Evolutionary conservation across 1,140 invertebrate genomes (phyloP).

Genomic region (Pseudomyrmex gracilis): DNA sequence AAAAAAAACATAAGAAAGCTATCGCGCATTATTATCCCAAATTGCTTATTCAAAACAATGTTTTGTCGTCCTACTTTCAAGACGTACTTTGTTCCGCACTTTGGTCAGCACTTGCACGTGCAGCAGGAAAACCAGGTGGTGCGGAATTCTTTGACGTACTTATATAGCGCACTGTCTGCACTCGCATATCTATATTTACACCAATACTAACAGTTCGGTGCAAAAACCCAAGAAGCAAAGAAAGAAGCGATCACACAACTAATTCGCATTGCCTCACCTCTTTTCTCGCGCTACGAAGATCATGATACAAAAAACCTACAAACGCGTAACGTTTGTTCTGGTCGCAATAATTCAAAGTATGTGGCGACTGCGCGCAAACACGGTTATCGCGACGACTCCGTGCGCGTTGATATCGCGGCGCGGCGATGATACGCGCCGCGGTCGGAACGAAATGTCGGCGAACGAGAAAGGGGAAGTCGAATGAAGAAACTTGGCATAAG

Average conservation of each 20-base stretch:
- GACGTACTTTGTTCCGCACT: not conserved
- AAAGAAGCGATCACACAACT: not conserved
- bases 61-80: not conserved
- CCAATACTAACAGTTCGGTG: not conserved
- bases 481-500: slow-evolving; percentile 61
- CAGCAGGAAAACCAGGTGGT: slow-evolving; percentile 9
- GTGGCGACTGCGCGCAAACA: slow-evolving; percentile 37
- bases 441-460: slow-evolving; percentile 29
- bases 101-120: slow-evolving; percentile 2
- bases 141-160: not conserved
- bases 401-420: slow-evolving; percentile 46
- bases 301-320: not conserved
- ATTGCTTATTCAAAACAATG: not conserved
- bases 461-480: slow-evolving; percentile 59
- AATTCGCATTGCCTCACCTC: not conserved
- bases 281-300: not conserved
- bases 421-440: slow-evolving; percentile 21
- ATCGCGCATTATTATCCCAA: no score
- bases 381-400: slow-evolving; percentile 41
- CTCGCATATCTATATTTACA: not conserved
- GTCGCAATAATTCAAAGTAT: slow-evolving; percentile 35
- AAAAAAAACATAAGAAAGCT: no score
- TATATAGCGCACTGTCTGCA: not conserved
- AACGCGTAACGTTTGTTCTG: slow-evolving; percentile 31
- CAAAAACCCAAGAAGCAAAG: not conserved